phyloP scores from a whole-genome alignment of 2,113 vertebrate genomes.

The Isichthys henryi region DNA sequence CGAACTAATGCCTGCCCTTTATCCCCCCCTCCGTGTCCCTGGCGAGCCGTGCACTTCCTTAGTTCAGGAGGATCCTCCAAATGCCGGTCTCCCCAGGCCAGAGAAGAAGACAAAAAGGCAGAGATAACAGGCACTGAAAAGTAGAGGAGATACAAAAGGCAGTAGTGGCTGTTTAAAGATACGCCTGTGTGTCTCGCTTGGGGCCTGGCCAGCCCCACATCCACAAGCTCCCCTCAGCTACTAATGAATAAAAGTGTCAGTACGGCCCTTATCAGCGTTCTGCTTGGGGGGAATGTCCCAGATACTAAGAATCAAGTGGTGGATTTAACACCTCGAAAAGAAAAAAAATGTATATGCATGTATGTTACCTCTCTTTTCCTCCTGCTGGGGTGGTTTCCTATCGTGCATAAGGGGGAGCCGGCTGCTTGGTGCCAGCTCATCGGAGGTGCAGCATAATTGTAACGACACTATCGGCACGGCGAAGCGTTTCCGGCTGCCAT shows the following conservation, averaged over 20 bases:
- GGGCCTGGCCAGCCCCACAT: background rate
- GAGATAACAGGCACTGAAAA: background rate
- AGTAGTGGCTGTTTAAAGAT: background rate
- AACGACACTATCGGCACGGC: conserved; percentile 38
- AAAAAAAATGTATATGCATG: conserved; percentile 29
- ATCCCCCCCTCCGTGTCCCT: conserved; percentile 31
- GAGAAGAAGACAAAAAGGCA: background rate
- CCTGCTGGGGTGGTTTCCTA: background rate
- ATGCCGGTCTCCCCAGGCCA: background rate
- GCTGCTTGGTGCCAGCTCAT: conserved; percentile 13
- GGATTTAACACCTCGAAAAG: conserved; percentile 49
- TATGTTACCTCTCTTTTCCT: conserved; percentile 17
- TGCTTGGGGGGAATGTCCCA: conserved; percentile 50
- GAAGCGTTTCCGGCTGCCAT: conserved; percentile 31
- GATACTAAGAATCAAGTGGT: conserved; percentile 46
- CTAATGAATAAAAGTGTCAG: conserved; percentile 66
- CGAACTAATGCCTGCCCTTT: background rate
- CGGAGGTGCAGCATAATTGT: conserved; percentile 50
- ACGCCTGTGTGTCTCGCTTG: background rate
- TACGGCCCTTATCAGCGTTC: conserved; percentile 44
- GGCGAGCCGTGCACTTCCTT: conserved; percentile 52
- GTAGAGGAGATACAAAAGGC: background rate
- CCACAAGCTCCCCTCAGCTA: conserved; percentile 41
- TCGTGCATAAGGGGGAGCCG: background rate
- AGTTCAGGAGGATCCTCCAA: conserved; percentile 32